Conservation (phyloP, 2,888 invertebrate genomes). For the Ernsta delagoae region DNA sequence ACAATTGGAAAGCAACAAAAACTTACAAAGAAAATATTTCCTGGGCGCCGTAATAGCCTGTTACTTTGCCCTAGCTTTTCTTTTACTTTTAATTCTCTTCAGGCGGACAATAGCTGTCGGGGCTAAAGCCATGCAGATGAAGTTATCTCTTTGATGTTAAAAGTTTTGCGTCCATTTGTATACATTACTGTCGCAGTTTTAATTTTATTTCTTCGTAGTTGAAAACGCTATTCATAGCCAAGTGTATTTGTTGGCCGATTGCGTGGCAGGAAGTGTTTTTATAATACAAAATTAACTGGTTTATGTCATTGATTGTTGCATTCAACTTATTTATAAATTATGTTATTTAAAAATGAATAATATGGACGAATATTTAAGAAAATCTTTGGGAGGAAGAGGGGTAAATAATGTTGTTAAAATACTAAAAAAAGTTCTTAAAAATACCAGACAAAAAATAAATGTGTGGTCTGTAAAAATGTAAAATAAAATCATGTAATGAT, state of each 20-base stretch:
- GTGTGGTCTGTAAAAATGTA: too few relatives aligned
- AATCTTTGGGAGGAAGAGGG: too few relatives aligned
- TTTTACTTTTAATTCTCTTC: constrained; percentile 31
- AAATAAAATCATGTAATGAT: too few relatives aligned
- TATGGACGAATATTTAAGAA: too few relatives aligned
- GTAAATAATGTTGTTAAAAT: too few relatives aligned
- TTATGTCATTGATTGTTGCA: background rate
- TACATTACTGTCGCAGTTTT: constrained; percentile 35
- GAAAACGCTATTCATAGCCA: constrained; percentile 30
- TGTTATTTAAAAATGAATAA: too few relatives aligned
- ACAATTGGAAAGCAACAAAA: too few relatives aligned
- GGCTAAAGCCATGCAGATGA: constrained; percentile 37
- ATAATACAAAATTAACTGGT: background rate
- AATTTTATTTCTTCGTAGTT: constrained; percentile 34
- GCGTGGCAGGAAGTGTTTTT: constrained; percentile 9
- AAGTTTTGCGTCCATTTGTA: constrained; percentile 36
- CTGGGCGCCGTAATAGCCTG: constrained; percentile 29
- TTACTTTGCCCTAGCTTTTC: constrained; percentile 25
- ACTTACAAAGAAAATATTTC: constrained; percentile 24
- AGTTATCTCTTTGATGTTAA: constrained; percentile 38
- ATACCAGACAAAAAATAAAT: too few relatives aligned
- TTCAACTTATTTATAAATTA: too few relatives aligned
- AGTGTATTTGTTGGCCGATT: constrained; percentile 30
- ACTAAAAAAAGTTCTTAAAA: too few relatives aligned
- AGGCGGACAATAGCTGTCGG: constrained; percentile 34